These are phyloP conservation scores for Chroicocephalus ridibundus DNA, from an alignment of 2,113 vertebrate genomes.

Conservation along the genomic window DNA sequence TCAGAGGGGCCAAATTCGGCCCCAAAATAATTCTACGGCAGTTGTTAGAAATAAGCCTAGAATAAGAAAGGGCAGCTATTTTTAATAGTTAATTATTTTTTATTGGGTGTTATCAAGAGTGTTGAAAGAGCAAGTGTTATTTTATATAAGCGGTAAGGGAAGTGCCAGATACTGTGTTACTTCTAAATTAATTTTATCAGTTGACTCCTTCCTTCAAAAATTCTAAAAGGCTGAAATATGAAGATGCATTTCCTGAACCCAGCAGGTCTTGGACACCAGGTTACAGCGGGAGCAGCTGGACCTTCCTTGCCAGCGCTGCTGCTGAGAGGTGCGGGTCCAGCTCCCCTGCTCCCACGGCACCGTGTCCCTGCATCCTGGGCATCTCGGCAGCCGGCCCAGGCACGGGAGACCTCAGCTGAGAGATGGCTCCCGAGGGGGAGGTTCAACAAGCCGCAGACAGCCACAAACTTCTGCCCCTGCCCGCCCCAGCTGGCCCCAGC, in stretches of 20 bases:
- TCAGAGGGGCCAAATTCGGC: not conserved
- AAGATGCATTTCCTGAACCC: accelerated
- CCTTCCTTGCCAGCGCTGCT: accelerated
- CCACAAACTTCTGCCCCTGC: not conserved
- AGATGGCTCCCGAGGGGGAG: not conserved
- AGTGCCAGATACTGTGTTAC: not conserved
- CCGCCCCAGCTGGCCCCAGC: constrained; percentile 23
- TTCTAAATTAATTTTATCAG: not conserved
- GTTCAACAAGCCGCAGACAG: not conserved
- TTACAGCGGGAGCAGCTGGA: accelerated
- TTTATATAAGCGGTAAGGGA: not conserved
- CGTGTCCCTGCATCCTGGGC: accelerated
- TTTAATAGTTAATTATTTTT: not conserved
- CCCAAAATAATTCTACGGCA: not conserved
- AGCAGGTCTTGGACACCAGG: not conserved
- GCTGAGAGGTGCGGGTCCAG: accelerated
- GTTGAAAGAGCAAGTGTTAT: not conserved
- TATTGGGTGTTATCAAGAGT: not conserved
- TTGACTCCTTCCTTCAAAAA: not conserved
- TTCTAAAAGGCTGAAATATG: not conserved
- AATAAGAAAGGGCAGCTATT: not conserved
- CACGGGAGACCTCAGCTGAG: accelerated
- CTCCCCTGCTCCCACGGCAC: not conserved
- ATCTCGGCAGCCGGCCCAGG: not conserved
- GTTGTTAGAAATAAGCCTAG: not conserved